These are phyloP conservation scores for Ylistrum balloti DNA, from an alignment of 1,140 invertebrate species.

Conservation along the genomic window DNA sequence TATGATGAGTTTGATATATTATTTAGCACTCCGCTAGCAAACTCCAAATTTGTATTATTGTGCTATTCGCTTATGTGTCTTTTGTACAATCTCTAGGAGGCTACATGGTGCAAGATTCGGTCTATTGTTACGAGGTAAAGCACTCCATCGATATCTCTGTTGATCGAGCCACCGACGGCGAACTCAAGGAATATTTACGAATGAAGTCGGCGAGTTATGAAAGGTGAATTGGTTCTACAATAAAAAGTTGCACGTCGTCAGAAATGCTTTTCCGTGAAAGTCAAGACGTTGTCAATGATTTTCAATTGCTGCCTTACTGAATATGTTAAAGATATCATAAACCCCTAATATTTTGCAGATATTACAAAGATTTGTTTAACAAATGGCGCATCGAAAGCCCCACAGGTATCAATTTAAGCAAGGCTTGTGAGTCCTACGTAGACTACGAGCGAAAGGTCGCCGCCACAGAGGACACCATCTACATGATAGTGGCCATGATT, in stretches of 20 bases:
- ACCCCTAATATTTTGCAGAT: neutral
- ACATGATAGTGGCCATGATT: conserved; percentile 31
- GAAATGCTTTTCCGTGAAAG: no score
- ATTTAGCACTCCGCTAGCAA: no score
- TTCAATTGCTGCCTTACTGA: no score
- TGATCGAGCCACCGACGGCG: neutral
- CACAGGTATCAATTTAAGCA: neutral
- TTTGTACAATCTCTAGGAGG: no score
- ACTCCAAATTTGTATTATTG: no score
- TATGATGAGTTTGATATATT: no score
- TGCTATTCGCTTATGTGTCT: no score
- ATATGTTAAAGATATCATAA: no score
- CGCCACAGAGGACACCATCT: neutral
- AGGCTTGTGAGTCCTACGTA: conserved; percentile 32
- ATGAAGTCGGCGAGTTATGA: neutral
- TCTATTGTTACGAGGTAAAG: conserved; percentile 35
- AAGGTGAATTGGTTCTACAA: neutral
- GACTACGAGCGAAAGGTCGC: neutral
- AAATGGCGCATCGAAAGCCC: neutral
- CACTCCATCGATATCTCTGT: neutral
- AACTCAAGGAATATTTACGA: conserved; percentile 11
- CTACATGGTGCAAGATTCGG: conserved; percentile 14
- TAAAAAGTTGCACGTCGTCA: no score
- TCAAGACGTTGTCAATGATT: no score
- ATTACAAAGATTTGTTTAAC: conserved; percentile 33